Evolutionary conservation across 2,888 invertebrate species (phyloP).

Genomic region (Ophion costatus): DNA sequence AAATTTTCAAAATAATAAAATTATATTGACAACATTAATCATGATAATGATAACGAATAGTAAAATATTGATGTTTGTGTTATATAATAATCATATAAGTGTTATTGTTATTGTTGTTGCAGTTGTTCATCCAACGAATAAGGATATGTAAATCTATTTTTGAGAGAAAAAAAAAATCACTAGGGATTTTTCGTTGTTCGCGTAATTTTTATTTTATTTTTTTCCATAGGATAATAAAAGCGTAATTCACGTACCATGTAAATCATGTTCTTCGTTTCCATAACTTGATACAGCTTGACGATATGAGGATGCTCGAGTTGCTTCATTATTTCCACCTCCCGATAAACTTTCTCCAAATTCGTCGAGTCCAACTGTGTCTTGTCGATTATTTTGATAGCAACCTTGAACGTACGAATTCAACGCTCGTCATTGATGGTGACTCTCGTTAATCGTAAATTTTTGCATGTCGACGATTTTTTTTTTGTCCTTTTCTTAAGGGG

Average conservation of each 20-base stretch:
- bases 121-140: too few species aligned
- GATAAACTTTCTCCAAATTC: slow-evolving; percentile 96
- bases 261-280: slow-evolving; percentile 99
- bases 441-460: neutral
- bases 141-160: too few species aligned
- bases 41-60: too few species aligned
- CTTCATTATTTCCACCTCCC: slow-evolving; percentile 99
- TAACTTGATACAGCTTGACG: slow-evolving; percentile 98
- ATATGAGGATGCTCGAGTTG: slow-evolving; percentile 98
- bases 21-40: too few species aligned
- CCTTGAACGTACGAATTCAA: slow-evolving; percentile 86
- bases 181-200: too few species aligned
- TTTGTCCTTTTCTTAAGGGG: neutral
- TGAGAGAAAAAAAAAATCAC: too few species aligned
- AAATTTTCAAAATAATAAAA: too few species aligned
- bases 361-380: slow-evolving; percentile 95
- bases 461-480: neutral
- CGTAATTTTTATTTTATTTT: too few species aligned
- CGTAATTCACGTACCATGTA: slow-evolving; percentile 89
- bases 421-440: neutral
- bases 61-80: too few species aligned
- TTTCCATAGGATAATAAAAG: neutral
- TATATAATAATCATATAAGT: too few species aligned
- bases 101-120: too few species aligned
- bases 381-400: slow-evolving; percentile 98